Percentiles rank a stretch among this genome's conserved stretches.
Evolutionary conservation across 2,113 vertebrate species (phyloP).

Genomic region (Ciconia boyciana): DNA sequence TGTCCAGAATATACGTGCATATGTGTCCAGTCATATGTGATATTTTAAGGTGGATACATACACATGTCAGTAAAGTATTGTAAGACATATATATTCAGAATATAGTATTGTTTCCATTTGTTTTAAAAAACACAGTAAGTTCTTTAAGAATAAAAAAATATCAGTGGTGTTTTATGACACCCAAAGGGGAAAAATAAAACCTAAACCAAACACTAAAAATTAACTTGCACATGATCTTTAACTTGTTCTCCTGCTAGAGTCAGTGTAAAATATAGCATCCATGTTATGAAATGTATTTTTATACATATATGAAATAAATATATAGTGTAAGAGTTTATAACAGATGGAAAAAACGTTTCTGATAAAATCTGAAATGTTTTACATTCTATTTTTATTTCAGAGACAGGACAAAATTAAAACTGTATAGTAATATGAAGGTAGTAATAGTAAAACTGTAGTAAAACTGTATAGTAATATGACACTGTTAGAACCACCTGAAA

Average conservation of each 20-base stretch:
- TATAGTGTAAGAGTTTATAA: background rate
- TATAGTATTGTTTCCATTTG: background rate
- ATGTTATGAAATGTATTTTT: background rate
- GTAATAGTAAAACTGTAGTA: too few species aligned
- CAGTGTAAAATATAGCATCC: background rate
- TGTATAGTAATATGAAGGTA: background rate
- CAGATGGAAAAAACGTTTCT: rapidly evolving
- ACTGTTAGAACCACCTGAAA: background rate
- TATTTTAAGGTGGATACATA: background rate
- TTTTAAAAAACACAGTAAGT: background rate
- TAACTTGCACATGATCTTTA: background rate
- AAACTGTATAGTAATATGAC: background rate
- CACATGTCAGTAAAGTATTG: rapidly evolving
- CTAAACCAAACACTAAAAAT: background rate
- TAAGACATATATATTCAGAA: background rate
- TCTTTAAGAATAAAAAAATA: background rate
- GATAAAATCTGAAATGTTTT: background rate
- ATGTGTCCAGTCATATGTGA: background rate
- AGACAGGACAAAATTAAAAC: background rate
- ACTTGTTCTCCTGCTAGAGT: background rate
- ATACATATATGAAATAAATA: background rate
- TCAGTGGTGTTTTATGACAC: background rate
- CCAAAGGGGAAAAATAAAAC: background rate
- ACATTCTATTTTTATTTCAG: background rate
- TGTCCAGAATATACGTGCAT: background rate